A percentile compares a stretch with the other conserved stretches of the same genome.
Evolutionary conservation across 2,797 vertebrate genomes (phyloP).

Genomic region (Numenius phaeopus): DNA sequence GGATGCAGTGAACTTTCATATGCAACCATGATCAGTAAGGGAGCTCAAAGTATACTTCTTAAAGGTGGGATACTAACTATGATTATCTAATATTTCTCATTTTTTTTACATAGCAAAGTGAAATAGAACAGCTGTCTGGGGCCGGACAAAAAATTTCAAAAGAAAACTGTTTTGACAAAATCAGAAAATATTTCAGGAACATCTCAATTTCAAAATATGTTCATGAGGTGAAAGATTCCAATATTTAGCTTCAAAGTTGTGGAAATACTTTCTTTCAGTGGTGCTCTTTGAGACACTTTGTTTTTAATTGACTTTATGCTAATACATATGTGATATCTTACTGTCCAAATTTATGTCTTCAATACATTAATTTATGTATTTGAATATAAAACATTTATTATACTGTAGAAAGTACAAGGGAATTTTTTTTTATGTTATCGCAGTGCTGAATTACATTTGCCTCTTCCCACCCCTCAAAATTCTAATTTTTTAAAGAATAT

Average conservation of each 20-base stretch:
- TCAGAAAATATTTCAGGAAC: background rate
- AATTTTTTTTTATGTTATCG: background rate
- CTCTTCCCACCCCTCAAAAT: background rate
- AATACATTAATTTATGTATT: background rate
- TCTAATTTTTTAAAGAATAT: background rate
- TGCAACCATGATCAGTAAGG: background rate
- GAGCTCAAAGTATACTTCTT: background rate
- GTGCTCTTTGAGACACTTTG: background rate
- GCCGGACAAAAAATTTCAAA: background rate
- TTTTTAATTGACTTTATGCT: background rate
- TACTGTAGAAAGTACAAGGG: background rate
- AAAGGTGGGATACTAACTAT: background rate
- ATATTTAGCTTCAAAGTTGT: background rate
- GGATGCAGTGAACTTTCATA: background rate
- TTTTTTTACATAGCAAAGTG: background rate
- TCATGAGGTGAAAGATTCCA: background rate
- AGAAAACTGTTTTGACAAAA: background rate
- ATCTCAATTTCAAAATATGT: background rate
- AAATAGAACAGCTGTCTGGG: background rate
- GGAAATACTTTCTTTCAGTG: background rate
- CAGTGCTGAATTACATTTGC: background rate
- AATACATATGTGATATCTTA: background rate
- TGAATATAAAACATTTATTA: background rate
- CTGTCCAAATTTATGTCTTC: background rate
- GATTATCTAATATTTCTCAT: background rate